Conservation (phyloP, 2,888 invertebrate genomes). For the Agonopterix alstromeriana region DNA sequence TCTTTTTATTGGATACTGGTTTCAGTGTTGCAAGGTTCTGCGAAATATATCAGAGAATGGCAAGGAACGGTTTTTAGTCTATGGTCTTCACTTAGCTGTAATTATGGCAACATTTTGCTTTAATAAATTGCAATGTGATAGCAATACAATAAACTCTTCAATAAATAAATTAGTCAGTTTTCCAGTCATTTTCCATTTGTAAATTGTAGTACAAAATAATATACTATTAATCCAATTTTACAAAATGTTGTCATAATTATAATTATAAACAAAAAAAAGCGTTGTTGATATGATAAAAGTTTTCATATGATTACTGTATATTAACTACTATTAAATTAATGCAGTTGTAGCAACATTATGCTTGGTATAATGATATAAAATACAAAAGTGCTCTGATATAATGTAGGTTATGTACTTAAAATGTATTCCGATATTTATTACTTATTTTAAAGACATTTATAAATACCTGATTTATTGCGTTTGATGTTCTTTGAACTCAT, state of each 20-base stretch:
- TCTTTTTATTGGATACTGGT: background rate
- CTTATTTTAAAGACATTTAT: constrained; percentile 22
- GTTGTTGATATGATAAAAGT: constrained; percentile 35
- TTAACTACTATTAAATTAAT: constrained; percentile 20
- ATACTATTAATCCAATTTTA: too few relatives aligned
- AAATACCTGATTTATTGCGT: constrained; percentile 13
- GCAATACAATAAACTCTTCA: background rate
- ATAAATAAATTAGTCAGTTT: background rate
- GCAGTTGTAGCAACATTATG: constrained; percentile 28
- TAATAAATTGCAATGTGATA: background rate
- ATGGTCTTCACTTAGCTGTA: background rate
- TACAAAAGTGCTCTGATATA: constrained; percentile 52
- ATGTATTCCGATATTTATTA: constrained; percentile 48
- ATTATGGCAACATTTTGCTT: constrained; percentile 4
- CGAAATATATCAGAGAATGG: background rate
- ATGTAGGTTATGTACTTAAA: constrained; percentile 59
- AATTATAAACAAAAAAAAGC: constrained; percentile 15
- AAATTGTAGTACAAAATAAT: too few relatives aligned
- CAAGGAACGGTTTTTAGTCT: background rate
- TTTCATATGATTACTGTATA: constrained; percentile 27
- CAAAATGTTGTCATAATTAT: constrained; percentile 32
- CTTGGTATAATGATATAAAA: constrained; percentile 31
- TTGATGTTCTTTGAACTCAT: constrained; percentile 17
- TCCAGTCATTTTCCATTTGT: background rate
- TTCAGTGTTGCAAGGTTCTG: background rate